Base-by-base conservation (phyloP, 30 jellyfish, hydroid and myxozoan genomes). In the Cassiopea xamachana region DNA sequence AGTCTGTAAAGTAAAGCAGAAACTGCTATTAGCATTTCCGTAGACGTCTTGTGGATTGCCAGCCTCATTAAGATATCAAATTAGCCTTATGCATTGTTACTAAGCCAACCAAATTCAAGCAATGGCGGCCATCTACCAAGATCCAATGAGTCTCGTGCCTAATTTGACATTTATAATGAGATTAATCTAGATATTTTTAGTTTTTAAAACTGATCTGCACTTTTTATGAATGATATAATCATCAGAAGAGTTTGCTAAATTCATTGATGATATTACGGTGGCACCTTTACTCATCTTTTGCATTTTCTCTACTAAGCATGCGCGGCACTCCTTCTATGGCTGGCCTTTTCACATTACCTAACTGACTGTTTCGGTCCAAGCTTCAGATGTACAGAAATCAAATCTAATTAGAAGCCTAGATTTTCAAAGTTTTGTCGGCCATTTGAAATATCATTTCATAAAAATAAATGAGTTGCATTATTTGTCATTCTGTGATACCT, bases 41-140 rank as follows among this genome's bases (percentile, higher is more conserved):
- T 5, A 71, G 80, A 71, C 80, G 39, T 19, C 80, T 27, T 71
- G 4, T 14, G 55, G 55, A 43, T 71, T 39, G 51, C 55, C 1
- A 71, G 55, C 27, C 80, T 71, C 80, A 71, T 71, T 71, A 2
- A 71, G 4, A 39, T 43, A 71, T 47, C 73, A 46, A 82, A 64
- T 58, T 82, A 82, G 72, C 75, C 48, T 73, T 45, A 77, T 43
- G 69, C 77, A 61, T 83, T 83, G 85, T 83, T 69, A 46, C 61
- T 77, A 49, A 55, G 73, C 55, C 59, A 73, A 72, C 85, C 85
- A 46, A 83, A 83, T 16, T 83, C 85, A 60, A 78, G 49, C 13
- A 69, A 83, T 83, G 92, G 92, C 92, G 85, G 76, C 84, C 92
- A 75, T 47, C 51, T 8, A 47, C 39, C 78, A 10, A 69, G 50